phyloP scores from a whole-genome alignment of 1,140 invertebrate genomes.

The Drosophila subpulchrella region DNA sequence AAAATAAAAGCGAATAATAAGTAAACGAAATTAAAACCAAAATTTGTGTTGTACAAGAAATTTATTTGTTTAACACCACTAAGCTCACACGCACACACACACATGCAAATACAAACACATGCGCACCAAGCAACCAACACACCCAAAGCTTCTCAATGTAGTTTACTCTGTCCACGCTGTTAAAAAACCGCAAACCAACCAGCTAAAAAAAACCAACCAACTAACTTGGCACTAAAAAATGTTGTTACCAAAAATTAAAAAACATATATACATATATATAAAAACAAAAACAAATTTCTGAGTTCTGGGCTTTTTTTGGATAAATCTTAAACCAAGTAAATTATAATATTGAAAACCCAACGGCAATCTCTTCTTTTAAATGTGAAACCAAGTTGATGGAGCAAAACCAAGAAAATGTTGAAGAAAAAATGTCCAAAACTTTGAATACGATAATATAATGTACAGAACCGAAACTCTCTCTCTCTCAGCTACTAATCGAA shows the following conservation, averaged over 20 bases:
- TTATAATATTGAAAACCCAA: slow-evolving; percentile 31
- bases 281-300: slow-evolving; percentile 79
- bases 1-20: slow-evolving; percentile 3
- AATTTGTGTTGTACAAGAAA: slow-evolving; percentile 71
- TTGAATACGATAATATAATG: slow-evolving; percentile 84
- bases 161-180: slow-evolving; percentile 66
- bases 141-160: slow-evolving; percentile 74
- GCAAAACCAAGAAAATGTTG: slow-evolving; percentile 8
- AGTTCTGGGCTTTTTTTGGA: slow-evolving; percentile 84
- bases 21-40: slow-evolving; percentile 42
- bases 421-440: slow-evolving; percentile 84
- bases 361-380: slow-evolving; percentile 22
- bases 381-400: slow-evolving; percentile 31
- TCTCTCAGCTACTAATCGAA: slow-evolving; percentile 52
- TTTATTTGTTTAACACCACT: slow-evolving; percentile 76
- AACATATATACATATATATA: slow-evolving; percentile 13
- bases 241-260: slow-evolving; percentile 8
- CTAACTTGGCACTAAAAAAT: slow-evolving; percentile 66
- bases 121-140: slow-evolving; percentile 32
- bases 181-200: slow-evolving; percentile 53
- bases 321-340: slow-evolving; percentile 27
- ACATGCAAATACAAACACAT: slow-evolving; percentile 17
- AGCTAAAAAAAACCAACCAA: slow-evolving; percentile 38
- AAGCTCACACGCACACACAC: slow-evolving; percentile 57
- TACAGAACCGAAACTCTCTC: slow-evolving; percentile 47